A percentile compares a stretch with the other conserved stretches of the same genome.
Conservation (phyloP, 2,113 vertebrate species). For the Physeter macrocephalus region DNA sequence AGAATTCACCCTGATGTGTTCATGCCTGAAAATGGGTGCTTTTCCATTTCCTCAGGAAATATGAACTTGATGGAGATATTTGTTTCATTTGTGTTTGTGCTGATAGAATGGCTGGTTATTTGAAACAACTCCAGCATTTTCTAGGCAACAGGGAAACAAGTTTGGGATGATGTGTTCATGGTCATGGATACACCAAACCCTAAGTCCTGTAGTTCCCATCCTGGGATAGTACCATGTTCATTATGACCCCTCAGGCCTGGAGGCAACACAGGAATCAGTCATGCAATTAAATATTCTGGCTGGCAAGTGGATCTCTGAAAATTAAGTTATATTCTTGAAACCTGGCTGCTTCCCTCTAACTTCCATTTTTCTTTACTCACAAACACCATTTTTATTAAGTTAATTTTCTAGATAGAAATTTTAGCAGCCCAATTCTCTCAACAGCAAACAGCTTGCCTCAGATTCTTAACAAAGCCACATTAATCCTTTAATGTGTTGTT, state of each 20-base stretch:
- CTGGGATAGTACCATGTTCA: background rate
- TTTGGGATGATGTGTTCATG: background rate
- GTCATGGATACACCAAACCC: background rate
- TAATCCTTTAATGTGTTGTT: background rate
- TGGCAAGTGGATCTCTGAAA: background rate
- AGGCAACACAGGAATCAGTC: background rate
- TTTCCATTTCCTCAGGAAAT: background rate
- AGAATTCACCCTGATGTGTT: background rate
- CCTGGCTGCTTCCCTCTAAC: background rate
- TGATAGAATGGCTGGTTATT: background rate
- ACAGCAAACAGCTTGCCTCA: background rate
- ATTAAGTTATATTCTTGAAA: background rate
- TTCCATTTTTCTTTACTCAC: background rate
- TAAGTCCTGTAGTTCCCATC: background rate
- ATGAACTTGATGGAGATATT: background rate
- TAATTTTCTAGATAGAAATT: background rate
- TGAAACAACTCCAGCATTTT: conserved; percentile 1
- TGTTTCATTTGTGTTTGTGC: background rate
- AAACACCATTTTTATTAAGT: background rate
- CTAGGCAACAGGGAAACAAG: background rate
- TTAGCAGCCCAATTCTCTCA: background rate
- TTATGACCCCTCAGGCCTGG: background rate
- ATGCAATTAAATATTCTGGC: background rate
- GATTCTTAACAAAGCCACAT: background rate
- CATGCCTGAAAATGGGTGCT: background rate